A percentile compares a stretch with the other conserved stretches of the same genome.
phyloP scores from a whole-genome alignment of 37 sponge, comb jelly and placozoan species.

The Amphimedon queenslandica region DNA sequence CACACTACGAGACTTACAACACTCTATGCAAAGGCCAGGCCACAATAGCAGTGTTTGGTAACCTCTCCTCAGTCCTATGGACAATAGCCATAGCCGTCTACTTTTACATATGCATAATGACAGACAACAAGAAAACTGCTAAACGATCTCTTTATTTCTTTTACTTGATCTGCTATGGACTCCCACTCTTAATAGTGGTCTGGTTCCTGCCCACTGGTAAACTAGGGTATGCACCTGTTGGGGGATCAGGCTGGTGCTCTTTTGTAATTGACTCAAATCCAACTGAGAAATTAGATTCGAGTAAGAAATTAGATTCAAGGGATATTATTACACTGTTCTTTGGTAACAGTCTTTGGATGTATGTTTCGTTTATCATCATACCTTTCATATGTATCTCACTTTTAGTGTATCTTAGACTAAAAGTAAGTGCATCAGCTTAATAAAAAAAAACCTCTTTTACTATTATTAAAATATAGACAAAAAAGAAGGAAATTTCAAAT shows the following conservation, averaged over 20 bases:
- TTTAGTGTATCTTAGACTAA: not conserved
- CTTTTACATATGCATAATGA: conserved; percentile 25
- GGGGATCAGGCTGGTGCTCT: conserved; percentile 49
- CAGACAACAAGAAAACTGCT: not conserved
- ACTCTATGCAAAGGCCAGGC: conserved; percentile 42
- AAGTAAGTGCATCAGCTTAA: not conserved
- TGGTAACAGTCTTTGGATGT: conserved; percentile 32
- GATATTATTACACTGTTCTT: not conserved
- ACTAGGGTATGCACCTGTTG: conserved; percentile 15
- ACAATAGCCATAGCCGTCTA: conserved; percentile 57
- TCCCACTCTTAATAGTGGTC: conserved; percentile 11
- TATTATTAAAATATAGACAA: not conserved
- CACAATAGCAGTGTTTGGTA: conserved; percentile 48
- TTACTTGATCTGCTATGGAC: conserved; percentile 14
- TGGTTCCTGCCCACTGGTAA: conserved; percentile 6
- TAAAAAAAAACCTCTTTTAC: not conserved
- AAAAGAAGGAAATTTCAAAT: not conserved
- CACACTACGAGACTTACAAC: not conserved
- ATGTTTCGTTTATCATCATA: conserved; percentile 9
- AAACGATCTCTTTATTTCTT: not conserved
- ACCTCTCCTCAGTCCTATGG: conserved; percentile 55
- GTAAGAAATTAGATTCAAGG: not conserved
- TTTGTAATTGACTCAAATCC: not conserved
- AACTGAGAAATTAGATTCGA: not conserved
- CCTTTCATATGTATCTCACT: conserved; percentile 8